phyloP scores from a whole-genome alignment of 2,797 vertebrate species.

The Alca torda region DNA sequence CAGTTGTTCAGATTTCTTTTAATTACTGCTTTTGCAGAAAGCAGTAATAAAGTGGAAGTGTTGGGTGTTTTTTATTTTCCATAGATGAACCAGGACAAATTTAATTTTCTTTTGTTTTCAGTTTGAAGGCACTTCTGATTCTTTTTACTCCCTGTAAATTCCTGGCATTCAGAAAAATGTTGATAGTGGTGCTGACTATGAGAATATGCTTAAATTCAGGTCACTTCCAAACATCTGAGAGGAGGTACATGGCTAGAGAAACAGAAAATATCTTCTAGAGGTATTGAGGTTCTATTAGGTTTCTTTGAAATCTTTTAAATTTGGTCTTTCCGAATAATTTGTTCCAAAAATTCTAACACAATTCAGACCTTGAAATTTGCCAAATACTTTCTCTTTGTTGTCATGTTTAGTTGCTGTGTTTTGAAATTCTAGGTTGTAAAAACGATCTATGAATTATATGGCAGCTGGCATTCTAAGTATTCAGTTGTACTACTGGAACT shows the following conservation, averaged over 20 bases:
- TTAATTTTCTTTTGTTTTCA: neutral
- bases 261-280: neutral
- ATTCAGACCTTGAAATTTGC: neutral
- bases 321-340: neutral
- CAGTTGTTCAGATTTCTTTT: neutral
- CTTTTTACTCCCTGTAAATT: neutral
- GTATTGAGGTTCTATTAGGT: neutral
- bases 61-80: neutral
- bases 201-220: neutral
- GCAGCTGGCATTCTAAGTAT: neutral
- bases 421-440: neutral
- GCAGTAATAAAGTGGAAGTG: neutral
- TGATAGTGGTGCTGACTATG: neutral
- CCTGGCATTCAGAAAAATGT: neutral
- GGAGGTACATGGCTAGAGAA: neutral
- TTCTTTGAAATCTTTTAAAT: neutral
- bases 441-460: neutral
- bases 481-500: neutral
- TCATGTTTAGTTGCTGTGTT: neutral
- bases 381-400: neutral
- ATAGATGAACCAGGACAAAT: neutral
- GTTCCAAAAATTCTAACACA: neutral
- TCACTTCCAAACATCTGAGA: neutral
- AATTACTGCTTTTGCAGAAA: neutral
- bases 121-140: neutral